Evolutionary conservation across 2,888 invertebrate genomes (phyloP).

Genomic region (Caenorhabditis drosophilae): DNA sequence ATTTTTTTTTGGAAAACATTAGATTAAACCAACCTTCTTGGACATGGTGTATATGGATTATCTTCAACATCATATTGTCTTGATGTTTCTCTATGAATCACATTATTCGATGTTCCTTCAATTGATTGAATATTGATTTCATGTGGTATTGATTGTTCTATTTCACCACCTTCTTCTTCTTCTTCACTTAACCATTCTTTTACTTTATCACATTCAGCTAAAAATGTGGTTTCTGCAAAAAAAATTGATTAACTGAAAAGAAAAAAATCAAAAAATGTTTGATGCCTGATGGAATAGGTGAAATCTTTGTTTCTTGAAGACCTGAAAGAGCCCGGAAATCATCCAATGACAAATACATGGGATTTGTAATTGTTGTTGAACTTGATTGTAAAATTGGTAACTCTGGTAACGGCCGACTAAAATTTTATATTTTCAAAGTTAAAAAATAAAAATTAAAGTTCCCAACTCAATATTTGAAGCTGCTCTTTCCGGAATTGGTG

Average conservation of each 20-base stretch:
- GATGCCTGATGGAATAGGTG: too few relatives aligned
- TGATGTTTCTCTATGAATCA: neutral
- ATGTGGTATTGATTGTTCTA: too few relatives aligned
- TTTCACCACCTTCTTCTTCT: constrained; percentile 14
- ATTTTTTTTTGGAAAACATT: constrained; percentile 1
- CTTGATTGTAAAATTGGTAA: constrained; percentile 14
- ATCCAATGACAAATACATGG: constrained; percentile 30
- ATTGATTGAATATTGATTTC: neutral
- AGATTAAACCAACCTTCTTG: constrained; percentile 17
- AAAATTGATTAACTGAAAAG: constrained; percentile 6
- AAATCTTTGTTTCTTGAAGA: too few relatives aligned
- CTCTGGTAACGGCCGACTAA: constrained; percentile 14
- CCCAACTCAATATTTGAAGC: constrained; percentile 15
- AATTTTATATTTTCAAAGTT: neutral
- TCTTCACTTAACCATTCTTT: constrained; percentile 32
- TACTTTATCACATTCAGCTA: constrained; percentile 14
- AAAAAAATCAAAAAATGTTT: constrained; percentile 9
- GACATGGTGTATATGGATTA: constrained; percentile 33
- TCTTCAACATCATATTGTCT: constrained; percentile 9
- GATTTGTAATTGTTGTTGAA: constrained; percentile 28
- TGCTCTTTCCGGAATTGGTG: constrained; percentile 12
- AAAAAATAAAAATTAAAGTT: too few relatives aligned
- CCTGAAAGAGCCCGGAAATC: constrained; percentile 20
- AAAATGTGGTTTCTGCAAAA: constrained; percentile 13
- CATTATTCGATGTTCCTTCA: constrained; percentile 8